Conservation (phyloP, 2,888 invertebrate genomes). For the Megaustenia siamemsis region DNA sequence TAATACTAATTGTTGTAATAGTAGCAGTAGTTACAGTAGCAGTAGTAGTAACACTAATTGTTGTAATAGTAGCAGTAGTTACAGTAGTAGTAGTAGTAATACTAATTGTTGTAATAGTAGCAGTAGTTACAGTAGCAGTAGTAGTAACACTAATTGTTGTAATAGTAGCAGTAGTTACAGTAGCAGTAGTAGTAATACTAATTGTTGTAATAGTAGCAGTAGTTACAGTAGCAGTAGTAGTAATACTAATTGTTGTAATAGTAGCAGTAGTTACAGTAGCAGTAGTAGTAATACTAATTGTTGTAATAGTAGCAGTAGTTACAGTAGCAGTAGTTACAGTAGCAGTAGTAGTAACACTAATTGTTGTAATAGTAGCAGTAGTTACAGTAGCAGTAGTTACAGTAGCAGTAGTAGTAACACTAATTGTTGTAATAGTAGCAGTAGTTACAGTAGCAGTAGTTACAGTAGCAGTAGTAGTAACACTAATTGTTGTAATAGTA, state of each 20-base stretch:
- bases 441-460: too few species aligned
- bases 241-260: neutral
- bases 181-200: slow-evolving; percentile 21
- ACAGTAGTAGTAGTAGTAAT: slow-evolving; percentile 40
- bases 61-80: slow-evolving; percentile 36
- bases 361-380: too few species aligned
- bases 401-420: too few species aligned
- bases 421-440: too few species aligned
- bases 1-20: slow-evolving; percentile 12
- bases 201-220: slow-evolving; percentile 27
- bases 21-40: slow-evolving; percentile 33
- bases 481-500: too few species aligned
- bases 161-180: slow-evolving; percentile 1
- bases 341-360: too few species aligned
- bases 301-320: too few species aligned
- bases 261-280: too few species aligned
- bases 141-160: neutral
- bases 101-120: slow-evolving; percentile 37
- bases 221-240: slow-evolving; percentile 1
- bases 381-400: too few species aligned
- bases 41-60: slow-evolving; percentile 38
- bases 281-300: too few species aligned
- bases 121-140: neutral
- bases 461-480: too few species aligned
- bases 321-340: too few species aligned